phyloP scores from a whole-genome alignment of 2,797 vertebrate genomes.

The Austrolebias charrua region DNA sequence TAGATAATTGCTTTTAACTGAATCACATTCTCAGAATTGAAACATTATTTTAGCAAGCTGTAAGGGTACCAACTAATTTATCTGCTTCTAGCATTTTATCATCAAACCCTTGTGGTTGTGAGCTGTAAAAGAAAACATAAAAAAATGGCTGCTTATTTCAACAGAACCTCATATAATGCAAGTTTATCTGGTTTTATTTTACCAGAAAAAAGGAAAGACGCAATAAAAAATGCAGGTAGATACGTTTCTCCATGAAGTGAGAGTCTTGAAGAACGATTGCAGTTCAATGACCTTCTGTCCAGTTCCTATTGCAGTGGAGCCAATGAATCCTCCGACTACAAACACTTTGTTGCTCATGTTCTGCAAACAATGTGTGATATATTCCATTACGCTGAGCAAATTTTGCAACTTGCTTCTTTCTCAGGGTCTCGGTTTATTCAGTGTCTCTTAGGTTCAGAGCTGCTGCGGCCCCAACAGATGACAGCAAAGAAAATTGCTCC shows the following conservation, averaged over 20 bases:
- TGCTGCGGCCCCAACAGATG: background rate
- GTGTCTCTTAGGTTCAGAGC: background rate
- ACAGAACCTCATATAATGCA: background rate
- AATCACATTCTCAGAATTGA: too few relatives aligned
- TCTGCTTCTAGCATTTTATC: constrained; percentile 21
- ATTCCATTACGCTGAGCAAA: background rate
- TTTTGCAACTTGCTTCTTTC: background rate
- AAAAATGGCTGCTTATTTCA: constrained; percentile 34
- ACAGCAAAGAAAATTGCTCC: background rate
- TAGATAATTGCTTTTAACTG: too few relatives aligned
- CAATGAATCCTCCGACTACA: background rate
- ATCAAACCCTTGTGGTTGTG: constrained; percentile 8
- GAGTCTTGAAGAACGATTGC: too few relatives aligned
- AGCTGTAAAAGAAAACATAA: background rate
- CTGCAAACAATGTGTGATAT: background rate
- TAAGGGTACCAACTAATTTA: too few relatives aligned
- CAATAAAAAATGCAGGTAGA: background rate
- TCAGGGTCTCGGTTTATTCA: background rate
- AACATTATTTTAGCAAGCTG: too few relatives aligned
- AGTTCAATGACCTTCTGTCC: background rate
- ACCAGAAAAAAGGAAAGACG: background rate
- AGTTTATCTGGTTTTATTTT: background rate
- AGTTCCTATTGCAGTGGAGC: too few relatives aligned
- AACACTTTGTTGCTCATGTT: background rate
- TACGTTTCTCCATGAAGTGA: background rate